Percentiles rank a stretch among this genome's conserved stretches.
Evolutionary conservation across 1,140 invertebrate species (phyloP).

Genomic region (Phenacoccus solenopsis): DNA sequence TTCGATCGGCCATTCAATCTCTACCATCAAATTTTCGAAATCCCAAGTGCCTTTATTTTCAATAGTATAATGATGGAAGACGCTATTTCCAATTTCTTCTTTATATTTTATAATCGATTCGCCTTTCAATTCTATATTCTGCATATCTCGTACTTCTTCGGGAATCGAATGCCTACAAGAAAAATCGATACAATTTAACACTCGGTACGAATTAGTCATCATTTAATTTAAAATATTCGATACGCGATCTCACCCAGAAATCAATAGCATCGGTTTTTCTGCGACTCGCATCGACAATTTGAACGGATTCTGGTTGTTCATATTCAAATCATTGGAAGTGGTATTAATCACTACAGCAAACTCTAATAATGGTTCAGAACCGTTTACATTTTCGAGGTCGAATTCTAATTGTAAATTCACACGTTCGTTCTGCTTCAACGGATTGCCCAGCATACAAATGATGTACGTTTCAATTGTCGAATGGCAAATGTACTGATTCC

Average conservation of each 20-base stretch:
- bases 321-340: conserved; percentile 55
- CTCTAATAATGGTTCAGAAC: conserved; percentile 49
- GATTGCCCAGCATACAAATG: conserved; percentile 75
- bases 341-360: conserved; percentile 73
- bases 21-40: conserved; percentile 60
- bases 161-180: conserved; percentile 46
- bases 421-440: conserved; percentile 52
- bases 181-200: background rate
- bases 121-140: conserved; percentile 45
- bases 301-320: conserved; percentile 40
- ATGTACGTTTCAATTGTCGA: conserved; percentile 60
- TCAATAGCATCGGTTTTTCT: conserved; percentile 65
- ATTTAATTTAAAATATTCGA: too few relatives aligned
- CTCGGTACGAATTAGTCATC: too few relatives aligned
- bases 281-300: conserved; percentile 52
- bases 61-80: conserved; percentile 75
- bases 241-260: conserved; percentile 52
- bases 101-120: conserved; percentile 69
- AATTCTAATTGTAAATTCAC: conserved; percentile 57
- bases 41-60: conserved; percentile 78
- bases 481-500: conserved; percentile 49
- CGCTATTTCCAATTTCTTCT: conserved; percentile 70
- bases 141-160: conserved; percentile 61
- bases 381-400: conserved; percentile 57
- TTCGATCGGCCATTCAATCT: conserved; percentile 80